Evolutionary conservation across 1,140 invertebrate genomes (phyloP), one percentile per base, ranked within the genome.

Genomic region (Thalassaphorura encarpata): DNA sequence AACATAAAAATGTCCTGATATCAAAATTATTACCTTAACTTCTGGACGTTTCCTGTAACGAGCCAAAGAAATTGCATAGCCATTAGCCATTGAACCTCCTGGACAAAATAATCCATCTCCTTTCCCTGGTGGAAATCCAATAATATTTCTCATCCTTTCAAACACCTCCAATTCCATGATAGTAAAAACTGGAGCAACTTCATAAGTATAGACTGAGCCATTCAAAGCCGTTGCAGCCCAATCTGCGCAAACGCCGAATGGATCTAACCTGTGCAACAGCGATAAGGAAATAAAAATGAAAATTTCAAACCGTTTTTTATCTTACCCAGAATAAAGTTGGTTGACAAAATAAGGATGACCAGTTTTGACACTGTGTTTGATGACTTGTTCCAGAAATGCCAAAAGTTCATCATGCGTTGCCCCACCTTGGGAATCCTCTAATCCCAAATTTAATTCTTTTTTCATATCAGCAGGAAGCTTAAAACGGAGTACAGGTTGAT

Each of bases 1-100:
- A 15, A 15, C 11, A 11, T 19, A 11, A 50, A 50, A 50, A 26
- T 50, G 26, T 48, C n/a, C 8, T 8, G 6, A 24, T 6, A 39
- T 27, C 23, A 6, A 21, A n/a, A 54, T 21, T 31, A 15, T 36
- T 66, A 81, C 80, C 80, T 94, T 95, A 33, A 83, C 75, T 56
- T 88, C 79, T 8, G 90, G 89, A 67, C 82, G 80, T 53, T 77
- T 76, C 59, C 80, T 71, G 67, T 87, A 84, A 33, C 93, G 74
- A 2, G 93, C 93, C 55, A 89, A 80, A 67, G 87, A 87, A 52
- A 97, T 89, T 15, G 87, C 92, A 69, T 97, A 97, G 55, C 93
- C 84, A 69, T 97, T 97, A 2, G 92, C 86, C 62, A 97, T 85
- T 1, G 91, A 93, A 0, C 94, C 94, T 28, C 94, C 94, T 11